Evolutionary conservation across 2,113 vertebrate genomes (phyloP), one percentile per base, ranked within the genome.

Genomic region (Peromyscus leucopus): DNA sequence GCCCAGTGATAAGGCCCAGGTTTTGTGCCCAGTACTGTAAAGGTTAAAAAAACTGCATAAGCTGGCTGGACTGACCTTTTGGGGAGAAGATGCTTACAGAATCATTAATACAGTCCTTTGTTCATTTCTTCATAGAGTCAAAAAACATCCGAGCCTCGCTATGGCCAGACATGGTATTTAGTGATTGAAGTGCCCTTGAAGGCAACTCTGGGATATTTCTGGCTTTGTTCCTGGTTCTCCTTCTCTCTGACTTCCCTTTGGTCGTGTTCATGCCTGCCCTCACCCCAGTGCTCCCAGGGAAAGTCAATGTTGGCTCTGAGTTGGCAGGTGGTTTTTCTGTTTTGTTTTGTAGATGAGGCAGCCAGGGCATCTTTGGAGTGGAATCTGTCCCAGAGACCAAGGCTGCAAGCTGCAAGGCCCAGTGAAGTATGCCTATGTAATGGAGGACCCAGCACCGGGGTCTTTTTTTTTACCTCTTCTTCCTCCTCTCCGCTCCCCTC

Each of bases 151-250:
- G 61, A 96, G 67, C 21, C n/a, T 63, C 42, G 63, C 63, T 51
- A 0, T 31, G 39, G 61, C 36, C 7, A 7, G 89, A 8, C 69
- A 28, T 55, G 46, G 15, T 22, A 39, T 33, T 57, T 21, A 42
- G 17, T 46, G 5, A 13, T 6, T 28, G 2, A 75, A n/a, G 63
- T 46, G 48, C 17, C 19, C 33, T 39, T 46, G 2, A 82, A 28
- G 21, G 1, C 69, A 17, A 21, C 36, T 65, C 82, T 48, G 79
- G 36, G 51, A 28, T 63, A 9, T 61, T 84, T 13, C 10, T 79
- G 80, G 17, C 90, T 96, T 94, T 94, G 96, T 95, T 94, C 76
- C 69, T 39, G n/a, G 55, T 90, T 96, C 91, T 65, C 94, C n/a
- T 26, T 21, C 84, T 80, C 69, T 79, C n/a, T 36, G 42, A 8